A percentile compares a stretch with the other conserved stretches of the same genome.
Evolutionary conservation across 2,888 invertebrate genomes (phyloP).

Genomic region (Drosophila lacicola): DNA sequence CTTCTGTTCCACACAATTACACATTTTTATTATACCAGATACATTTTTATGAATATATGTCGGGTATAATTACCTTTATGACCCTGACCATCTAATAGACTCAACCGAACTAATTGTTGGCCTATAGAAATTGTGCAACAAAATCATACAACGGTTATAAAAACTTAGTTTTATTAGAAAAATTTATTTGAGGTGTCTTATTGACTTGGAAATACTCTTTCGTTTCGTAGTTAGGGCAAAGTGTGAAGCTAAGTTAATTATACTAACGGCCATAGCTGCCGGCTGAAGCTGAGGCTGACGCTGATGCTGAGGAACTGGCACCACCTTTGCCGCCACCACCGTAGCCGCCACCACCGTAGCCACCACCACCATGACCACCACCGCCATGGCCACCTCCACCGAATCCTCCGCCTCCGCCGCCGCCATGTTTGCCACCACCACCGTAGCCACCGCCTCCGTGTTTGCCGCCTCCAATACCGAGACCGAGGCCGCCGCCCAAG

Average conservation of each 20-base stretch:
- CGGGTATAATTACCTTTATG: not conserved
- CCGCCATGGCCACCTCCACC: constrained; percentile 22
- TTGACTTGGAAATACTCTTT: constrained; percentile 48
- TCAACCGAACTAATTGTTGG: constrained; percentile 8
- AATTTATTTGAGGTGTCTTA: constrained; percentile 22
- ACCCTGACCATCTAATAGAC: not conserved
- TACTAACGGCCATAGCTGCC: constrained; percentile 42
- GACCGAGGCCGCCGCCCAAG: not conserved
- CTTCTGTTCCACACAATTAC: no score
- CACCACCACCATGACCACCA: constrained; percentile 36
- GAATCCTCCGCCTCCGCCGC: not conserved
- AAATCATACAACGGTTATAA: constrained; percentile 10
- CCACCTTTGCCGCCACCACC: constrained; percentile 42
- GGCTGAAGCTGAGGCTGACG: constrained; percentile 31
- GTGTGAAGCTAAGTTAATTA: constrained; percentile 4
- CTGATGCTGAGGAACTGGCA: constrained; percentile 50
- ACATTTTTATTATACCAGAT: not conserved
- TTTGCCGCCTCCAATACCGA: constrained; percentile 8
- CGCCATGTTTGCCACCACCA: constrained; percentile 7
- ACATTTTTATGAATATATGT: not conserved
- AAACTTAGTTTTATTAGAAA: constrained; percentile 27
- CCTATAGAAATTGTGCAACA: not conserved
- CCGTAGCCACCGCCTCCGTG: constrained; percentile 17
- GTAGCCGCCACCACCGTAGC: constrained; percentile 42
- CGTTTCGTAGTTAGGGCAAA: constrained; percentile 6